Evolutionary conservation across 2,113 vertebrate genomes (phyloP), one percentile per base, ranked within the genome.

Genomic region (Marmota monax): DNA sequence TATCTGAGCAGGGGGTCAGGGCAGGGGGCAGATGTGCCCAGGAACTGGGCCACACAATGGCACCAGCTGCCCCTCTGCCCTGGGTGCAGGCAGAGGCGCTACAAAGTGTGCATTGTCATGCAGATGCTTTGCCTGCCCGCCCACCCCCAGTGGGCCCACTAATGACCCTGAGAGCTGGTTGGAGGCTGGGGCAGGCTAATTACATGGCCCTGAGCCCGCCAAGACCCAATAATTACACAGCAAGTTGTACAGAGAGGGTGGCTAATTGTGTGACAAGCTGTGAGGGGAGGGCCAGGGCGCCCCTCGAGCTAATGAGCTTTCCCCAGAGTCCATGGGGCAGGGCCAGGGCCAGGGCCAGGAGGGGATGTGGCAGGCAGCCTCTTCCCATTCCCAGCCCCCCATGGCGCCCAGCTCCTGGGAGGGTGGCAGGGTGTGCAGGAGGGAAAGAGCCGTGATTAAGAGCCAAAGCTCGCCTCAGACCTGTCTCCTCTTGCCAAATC

Each of bases 211-310:
- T 13, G 63, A 96, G 95, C 96, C 97, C 93, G 76, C 97, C 98
- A 96, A 97, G 92, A 97, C 97, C 97, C 94, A 97, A 97, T 97
- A 98, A 98, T 98, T 98, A 98, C 96, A 96, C 94, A 97, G 96
- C 93, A 97, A 97, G 91, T 97, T 97, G 89, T 93, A 96, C 96
- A 95, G 97, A 97, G 98, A 97, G 91, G 96, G 95, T 96, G 93
- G 97, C 96, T 98, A 97, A 98, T 98, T 98, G 97, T 97, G 95
- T 97, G 97, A 98, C 95, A 97, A 97, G 95, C 97, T 97, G 96
- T 95, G 93, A 97, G 93, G 95, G 97, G 96, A 97, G 95, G 96
- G 95, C 89, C 93, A 78, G 96, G 94, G 97, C 7, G 25, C 93
- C 97, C 97, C 92, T 96, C 32, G 10, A 98, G 96, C 97, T 98